These are phyloP conservation scores for Catharus ustulatus DNA, from an alignment of 2,797 vertebrate species.

Conservation along the genomic window DNA sequence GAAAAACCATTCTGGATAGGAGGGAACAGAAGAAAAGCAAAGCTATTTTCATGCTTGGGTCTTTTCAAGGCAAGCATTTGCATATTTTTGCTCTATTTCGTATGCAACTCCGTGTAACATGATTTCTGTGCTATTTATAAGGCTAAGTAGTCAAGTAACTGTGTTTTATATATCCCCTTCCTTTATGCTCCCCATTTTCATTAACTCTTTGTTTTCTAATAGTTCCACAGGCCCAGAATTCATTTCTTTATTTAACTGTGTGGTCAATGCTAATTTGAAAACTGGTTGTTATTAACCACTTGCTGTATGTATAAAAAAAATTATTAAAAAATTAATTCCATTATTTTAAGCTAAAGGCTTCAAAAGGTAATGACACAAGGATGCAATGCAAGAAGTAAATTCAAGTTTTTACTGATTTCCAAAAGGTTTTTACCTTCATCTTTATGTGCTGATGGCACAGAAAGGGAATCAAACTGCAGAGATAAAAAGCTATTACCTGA, in stretches of 20 bases:
- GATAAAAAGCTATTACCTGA: neutral
- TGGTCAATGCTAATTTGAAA: neutral
- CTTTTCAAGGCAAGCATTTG: constrained; percentile 8
- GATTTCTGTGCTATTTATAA: constrained; percentile 26
- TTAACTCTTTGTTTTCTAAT: neutral
- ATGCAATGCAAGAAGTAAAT: neutral
- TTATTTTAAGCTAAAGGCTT: neutral
- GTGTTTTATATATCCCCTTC: neutral
- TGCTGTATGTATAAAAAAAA: neutral
- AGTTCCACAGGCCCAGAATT: neutral
- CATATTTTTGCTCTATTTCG: constrained; percentile 5
- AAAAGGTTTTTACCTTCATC: neutral
- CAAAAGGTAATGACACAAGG: neutral
- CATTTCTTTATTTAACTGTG: neutral
- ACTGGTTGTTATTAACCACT: neutral
- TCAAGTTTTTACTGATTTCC: neutral
- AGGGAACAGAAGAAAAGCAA: neutral
- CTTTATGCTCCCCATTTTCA: neutral
- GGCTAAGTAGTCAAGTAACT: neutral
- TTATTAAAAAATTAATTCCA: neutral
- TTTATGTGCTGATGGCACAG: neutral
- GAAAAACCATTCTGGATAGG: neutral
- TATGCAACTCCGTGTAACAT: neutral
- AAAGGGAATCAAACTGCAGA: neutral
- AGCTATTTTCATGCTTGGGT: neutral